Evolutionary conservation across 2,888 invertebrate genomes (phyloP).

Genomic region (Drosophila vallismaia): DNA sequence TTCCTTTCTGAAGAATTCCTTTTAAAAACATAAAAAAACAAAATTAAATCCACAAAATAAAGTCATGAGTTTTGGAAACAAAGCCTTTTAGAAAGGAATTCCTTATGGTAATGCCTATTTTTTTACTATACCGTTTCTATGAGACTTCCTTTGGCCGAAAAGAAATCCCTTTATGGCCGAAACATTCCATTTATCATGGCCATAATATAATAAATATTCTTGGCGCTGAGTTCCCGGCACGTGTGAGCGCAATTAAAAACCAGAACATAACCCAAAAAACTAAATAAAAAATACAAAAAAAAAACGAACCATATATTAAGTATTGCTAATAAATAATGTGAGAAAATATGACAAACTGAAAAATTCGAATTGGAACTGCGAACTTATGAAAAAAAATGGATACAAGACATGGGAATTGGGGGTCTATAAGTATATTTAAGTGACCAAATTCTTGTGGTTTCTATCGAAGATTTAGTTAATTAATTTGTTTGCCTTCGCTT

Average conservation of each 20-base stretch:
- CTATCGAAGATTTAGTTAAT: slow-evolving; percentile 50
- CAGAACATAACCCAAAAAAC: slow-evolving; percentile 13
- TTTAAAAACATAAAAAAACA: not conserved
- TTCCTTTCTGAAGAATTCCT: not conserved
- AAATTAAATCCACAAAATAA: not conserved
- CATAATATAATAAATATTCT: slow-evolving; percentile 46
- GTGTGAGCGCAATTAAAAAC: slow-evolving; percentile 73
- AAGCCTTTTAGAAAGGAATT: not conserved
- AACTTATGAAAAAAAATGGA: not conserved
- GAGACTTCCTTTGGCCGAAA: not conserved
- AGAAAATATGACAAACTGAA: slow-evolving; percentile 44
- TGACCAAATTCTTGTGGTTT: slow-evolving; percentile 41
- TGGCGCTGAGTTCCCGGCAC: slow-evolving; percentile 51
- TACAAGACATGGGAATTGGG: slow-evolving; percentile 5
- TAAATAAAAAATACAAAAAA: slow-evolving; percentile 26
- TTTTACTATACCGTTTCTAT: slow-evolving; percentile 11
- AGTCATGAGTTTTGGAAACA: not conserved
- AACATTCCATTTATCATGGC: slow-evolving; percentile 66
- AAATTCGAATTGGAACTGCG: slow-evolving; percentile 36
- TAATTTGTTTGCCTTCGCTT: slow-evolving; percentile 65
- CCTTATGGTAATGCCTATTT: not conserved
- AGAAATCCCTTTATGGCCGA: slow-evolving; percentile 71
- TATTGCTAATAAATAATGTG: slow-evolving; percentile 73
- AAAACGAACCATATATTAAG: slow-evolving; percentile 60
- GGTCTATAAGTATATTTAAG: slow-evolving; percentile 12